Base-by-base conservation (phyloP, 2,888 invertebrate genomes). In the Hemithea aestivaria region DNA sequence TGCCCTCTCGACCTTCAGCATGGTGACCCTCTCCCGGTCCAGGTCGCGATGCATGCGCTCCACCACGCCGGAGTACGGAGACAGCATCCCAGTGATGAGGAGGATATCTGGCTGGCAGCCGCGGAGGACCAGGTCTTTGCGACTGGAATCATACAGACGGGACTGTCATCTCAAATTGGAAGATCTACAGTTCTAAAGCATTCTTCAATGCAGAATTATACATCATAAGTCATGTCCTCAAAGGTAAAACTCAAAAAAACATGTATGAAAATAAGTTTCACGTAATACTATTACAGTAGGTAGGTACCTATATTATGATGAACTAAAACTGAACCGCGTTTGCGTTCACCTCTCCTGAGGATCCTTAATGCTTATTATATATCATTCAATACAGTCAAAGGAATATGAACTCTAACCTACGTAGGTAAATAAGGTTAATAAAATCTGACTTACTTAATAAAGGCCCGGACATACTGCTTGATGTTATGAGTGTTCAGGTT, bases 1-100 rank as follows among this genome's bases (percentile, higher is more conserved):
- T 29, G 93, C 94, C 44, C 92, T 90, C 60, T 96, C 96, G 45
- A 96, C 91, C 72, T 95, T 94, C 35, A 96, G 87, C 48, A 96
- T 91, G 45, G 95, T 95, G 33, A 94, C 92, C 65, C 93, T 92
- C 60, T 93, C 92, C 71, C 94, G 94, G 68, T 94, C 94, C 69
- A 94, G 88, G 57, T 92, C 91, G 43, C 91, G 90, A 81, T 93
- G 91, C 74, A 95, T 89, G 60, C 93, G 93, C 75, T 94, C 93
- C 29, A 96, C 94, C 43, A 94, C 94, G 44, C 90, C 88, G 44
- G 94, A 90, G 78, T 95, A 95, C 0, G 94, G 93, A 37, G 93
- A 93, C 45, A 91, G 89, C 72, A 91, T 89, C 35, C 95, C 96
- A 7, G 95, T 94, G 54, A 96, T 91, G 52, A 96, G 89, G 55